Evolutionary conservation across 2,797 vertebrate species (phyloP), one percentile per base, ranked within the genome.

Genomic region (Betta splendens): DNA sequence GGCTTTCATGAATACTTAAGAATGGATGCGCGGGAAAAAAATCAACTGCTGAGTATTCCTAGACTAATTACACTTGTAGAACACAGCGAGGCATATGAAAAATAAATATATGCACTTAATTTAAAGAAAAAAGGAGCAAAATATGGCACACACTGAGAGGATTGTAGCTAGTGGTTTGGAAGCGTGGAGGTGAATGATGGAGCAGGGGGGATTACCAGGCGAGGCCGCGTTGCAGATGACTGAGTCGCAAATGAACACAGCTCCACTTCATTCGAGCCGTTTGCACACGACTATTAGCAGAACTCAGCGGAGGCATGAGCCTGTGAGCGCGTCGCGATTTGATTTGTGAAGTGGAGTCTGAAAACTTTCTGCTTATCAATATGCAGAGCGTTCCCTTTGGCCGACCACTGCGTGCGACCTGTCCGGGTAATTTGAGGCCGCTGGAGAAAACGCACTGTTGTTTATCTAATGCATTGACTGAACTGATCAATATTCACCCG

Each of bases 1-100:
- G 92, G 85, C 77, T 92, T 89, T 82, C 91, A 92, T 92, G 90
- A 93, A 93, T 92, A 91, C 91, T 92, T 92, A 89, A 87, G 85
- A 92, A 90, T 83, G 86, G 71, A 44, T 31, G 29, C n/a, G 60
- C 23, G 23, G 40, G 15, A 21, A 1, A 50, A 44, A 80, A 78
- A 87, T 88, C 80, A 86, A 84, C 88, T 87, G 75, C 87, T 75
- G 87, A 89, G 84, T 89, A 84, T 89, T 88, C 78, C 69, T n/a
- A 85, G 85, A 91, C 89, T 92, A 93, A 93, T 93, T 92, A 91
- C 88, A 90, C 89, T 86, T 88, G 87, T 90, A 89, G 85, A 87
- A 90, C 89, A 89, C 81, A 87, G 75, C 48, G 64, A 87, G 71
- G 84, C 87, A 86, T 88, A 77, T 81, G 74, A 78, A 73, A 81